A percentile compares a stretch with the other conserved stretches of the same genome.
Evolutionary conservation across 2,797 vertebrate genomes (phyloP).

Genomic region (Mormyrops attenuatus): DNA sequence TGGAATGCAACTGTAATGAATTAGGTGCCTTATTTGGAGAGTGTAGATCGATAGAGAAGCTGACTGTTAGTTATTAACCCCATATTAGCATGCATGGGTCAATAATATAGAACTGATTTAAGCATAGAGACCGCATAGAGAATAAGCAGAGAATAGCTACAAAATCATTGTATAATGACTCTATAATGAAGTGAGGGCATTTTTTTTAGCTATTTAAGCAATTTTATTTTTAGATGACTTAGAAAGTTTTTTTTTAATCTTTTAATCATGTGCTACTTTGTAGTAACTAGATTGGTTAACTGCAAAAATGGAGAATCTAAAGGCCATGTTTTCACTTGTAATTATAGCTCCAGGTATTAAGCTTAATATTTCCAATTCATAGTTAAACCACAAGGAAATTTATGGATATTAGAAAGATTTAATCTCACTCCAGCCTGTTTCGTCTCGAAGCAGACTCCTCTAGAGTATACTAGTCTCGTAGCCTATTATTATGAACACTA

Average conservation of each 20-base stretch:
- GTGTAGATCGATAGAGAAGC: constrained; percentile 14
- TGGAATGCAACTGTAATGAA: neutral
- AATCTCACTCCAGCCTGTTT: neutral
- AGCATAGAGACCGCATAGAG: neutral
- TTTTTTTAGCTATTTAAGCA: neutral
- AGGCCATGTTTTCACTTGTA: neutral
- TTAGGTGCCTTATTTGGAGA: neutral
- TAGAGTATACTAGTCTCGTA: neutral
- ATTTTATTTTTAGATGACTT: neutral
- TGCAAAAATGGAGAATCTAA: neutral
- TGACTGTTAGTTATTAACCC: constrained; percentile 51
- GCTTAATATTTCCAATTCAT: neutral
- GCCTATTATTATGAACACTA: neutral
- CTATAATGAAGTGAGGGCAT: neutral
- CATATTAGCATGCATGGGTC: constrained; percentile 56
- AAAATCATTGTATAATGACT: neutral
- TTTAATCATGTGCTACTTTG: neutral
- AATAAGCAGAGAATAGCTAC: neutral
- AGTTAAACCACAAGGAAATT: neutral
- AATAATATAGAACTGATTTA: constrained; percentile 49
- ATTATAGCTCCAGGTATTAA: neutral
- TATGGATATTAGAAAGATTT: neutral
- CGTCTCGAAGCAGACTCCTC: neutral
- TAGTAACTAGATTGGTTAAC: neutral
- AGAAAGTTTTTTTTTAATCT: neutral